phyloP scores from a whole-genome alignment of 1,140 invertebrate genomes.

The Leptinotarsa undecemlineata region DNA sequence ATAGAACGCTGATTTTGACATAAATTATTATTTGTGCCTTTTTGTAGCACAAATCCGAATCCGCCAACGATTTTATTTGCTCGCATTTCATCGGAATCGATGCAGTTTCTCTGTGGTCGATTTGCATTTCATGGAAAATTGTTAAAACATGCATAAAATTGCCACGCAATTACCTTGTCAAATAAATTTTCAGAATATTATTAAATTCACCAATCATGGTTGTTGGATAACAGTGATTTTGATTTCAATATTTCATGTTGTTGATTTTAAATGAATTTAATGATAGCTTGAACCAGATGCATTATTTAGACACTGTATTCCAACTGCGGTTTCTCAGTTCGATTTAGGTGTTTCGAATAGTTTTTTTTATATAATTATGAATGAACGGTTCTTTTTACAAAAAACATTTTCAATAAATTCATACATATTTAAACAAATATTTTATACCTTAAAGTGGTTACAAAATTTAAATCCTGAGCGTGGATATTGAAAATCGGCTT shows the following conservation, averaged over 20 bases:
- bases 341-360: no score
- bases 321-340: no score
- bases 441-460: no score
- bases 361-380: no score
- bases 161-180: slow-evolving; percentile 14
- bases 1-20: slow-evolving; percentile 44
- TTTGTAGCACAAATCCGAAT: slow-evolving; percentile 39
- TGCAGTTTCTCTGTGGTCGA: slow-evolving; percentile 16
- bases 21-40: slow-evolving; percentile 46
- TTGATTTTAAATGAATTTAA: slow-evolving; percentile 11
- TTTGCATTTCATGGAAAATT: slow-evolving; percentile 27
- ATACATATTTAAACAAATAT: no score
- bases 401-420: no score
- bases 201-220: slow-evolving; percentile 10
- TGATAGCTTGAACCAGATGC: neutral
- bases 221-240: slow-evolving; percentile 3
- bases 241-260: slow-evolving; percentile 17
- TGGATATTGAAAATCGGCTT: no score
- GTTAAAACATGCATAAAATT: slow-evolving; percentile 29
- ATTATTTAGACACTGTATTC: neutral
- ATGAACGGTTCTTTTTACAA: no score
- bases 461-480: no score
- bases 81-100: slow-evolving; percentile 23
- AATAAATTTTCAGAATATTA: slow-evolving; percentile 30
- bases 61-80: slow-evolving; percentile 35